Evolutionary conservation across 2,797 vertebrate genomes (phyloP).

Genomic region (Eulemur rubriventer): DNA sequence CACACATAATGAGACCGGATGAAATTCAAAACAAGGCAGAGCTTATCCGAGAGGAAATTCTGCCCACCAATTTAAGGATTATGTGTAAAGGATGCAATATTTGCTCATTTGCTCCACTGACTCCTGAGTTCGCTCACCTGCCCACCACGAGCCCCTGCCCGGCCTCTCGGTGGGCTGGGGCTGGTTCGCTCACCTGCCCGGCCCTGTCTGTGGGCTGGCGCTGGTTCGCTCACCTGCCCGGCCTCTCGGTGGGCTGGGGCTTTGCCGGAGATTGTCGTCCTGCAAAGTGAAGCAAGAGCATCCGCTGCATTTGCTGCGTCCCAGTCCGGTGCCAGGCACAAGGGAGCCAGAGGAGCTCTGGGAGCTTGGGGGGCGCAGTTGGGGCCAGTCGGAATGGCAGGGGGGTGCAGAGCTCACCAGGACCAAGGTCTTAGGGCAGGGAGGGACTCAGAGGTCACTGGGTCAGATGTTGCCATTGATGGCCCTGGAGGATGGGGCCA

Average conservation of each 20-base stretch:
- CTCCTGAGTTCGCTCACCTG: not conserved
- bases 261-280: not conserved
- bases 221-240: not conserved
- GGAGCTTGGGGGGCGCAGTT: not conserved
- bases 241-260: accelerated
- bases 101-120: not conserved
- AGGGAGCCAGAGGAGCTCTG: not conserved
- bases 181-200: not conserved
- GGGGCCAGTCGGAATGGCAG: not conserved
- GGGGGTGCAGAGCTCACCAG: not conserved
- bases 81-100: not conserved
- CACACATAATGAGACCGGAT: not conserved
- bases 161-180: accelerated
- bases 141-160: not conserved
- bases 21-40: not conserved
- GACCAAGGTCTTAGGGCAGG: not conserved
- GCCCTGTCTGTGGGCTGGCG: accelerated
- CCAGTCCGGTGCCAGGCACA: not conserved
- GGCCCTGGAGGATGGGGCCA: not conserved
- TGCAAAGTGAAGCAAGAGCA: not conserved
- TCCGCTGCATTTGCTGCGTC: not conserved
- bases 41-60: not conserved
- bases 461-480: no score
- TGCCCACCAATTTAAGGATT: not conserved
- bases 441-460: not conserved